phyloP scores from a whole-genome alignment of 2,888 invertebrate genomes.

The Schizotus pectinicornis region DNA sequence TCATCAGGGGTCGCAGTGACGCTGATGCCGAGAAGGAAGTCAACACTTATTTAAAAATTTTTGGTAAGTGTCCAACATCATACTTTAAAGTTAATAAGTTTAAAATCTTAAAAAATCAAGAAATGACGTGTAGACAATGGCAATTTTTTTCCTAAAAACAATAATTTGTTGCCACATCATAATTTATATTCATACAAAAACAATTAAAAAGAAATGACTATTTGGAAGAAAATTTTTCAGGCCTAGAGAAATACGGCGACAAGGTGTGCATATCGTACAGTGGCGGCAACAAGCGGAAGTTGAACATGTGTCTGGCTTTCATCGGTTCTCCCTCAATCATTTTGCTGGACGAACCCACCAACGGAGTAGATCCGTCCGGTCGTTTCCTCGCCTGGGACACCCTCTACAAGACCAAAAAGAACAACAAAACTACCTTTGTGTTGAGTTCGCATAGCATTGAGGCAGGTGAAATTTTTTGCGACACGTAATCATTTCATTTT shows the following conservation, averaged over 20 bases:
- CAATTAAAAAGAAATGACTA: too few species aligned
- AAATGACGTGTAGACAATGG: too few species aligned
- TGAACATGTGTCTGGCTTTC: constrained; percentile 77
- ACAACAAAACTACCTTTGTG: constrained; percentile 66
- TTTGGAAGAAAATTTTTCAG: too few species aligned
- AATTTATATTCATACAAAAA: too few species aligned
- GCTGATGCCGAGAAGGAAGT: constrained; percentile 16
- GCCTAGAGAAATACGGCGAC: constrained; percentile 49
- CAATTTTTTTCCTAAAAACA: too few species aligned
- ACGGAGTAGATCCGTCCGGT: constrained; percentile 71
- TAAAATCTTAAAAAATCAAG: too few species aligned
- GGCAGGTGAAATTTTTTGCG: constrained; percentile 82
- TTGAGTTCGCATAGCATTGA: constrained; percentile 88
- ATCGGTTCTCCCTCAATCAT: constrained; percentile 75
- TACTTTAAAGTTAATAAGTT: too few species aligned
- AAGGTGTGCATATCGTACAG: constrained; percentile 56
- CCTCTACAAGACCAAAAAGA: constrained; percentile 38
- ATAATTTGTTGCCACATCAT: too few species aligned
- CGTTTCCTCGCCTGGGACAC: constrained; percentile 59
- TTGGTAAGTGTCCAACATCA: too few species aligned
- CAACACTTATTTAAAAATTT: constrained; percentile 13
- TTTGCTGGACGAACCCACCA: constrained; percentile 78
- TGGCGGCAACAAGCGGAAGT: constrained; percentile 80
- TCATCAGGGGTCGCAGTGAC: constrained; percentile 70
- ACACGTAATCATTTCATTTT: constrained; percentile 42